These are phyloP conservation scores for Passer domesticus DNA, from an alignment of 2,113 vertebrate genomes.

Conservation along the genomic window DNA sequence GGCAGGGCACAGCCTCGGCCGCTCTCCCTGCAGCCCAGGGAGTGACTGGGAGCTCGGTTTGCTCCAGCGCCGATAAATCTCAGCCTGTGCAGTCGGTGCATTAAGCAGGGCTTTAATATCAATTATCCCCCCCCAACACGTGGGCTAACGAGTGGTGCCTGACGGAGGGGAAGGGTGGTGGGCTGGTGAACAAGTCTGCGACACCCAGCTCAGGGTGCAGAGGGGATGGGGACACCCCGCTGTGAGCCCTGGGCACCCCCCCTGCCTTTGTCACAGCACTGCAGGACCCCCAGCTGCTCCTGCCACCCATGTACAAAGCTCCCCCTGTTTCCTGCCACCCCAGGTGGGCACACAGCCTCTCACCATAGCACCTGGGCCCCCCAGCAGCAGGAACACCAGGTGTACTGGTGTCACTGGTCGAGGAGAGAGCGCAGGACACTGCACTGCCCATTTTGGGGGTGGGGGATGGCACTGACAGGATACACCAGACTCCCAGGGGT, in stretches of 20 bases:
- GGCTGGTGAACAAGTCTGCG: background rate
- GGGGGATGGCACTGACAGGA: background rate
- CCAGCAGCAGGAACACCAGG: background rate
- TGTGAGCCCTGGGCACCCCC: background rate
- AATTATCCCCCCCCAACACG: constrained; percentile 68
- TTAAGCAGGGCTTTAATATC: constrained; percentile 77
- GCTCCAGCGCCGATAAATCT: constrained; percentile 70
- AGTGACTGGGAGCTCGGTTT: constrained; percentile 52
- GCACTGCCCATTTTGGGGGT: background rate
- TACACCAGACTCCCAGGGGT: accelerated
- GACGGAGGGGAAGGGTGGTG: background rate
- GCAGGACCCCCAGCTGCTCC: background rate
- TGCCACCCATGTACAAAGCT: background rate
- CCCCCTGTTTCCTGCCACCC: background rate
- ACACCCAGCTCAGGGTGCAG: background rate
- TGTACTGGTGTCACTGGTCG: background rate
- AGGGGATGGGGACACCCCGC: background rate
- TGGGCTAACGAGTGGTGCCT: background rate
- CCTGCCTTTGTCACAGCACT: background rate
- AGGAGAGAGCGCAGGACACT: background rate
- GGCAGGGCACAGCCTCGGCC: background rate
- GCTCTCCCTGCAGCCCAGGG: constrained; percentile 23
- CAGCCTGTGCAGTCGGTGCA: constrained; percentile 61
- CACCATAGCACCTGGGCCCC: accelerated
- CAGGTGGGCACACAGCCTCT: background rate